Base-by-base conservation (phyloP, 2,797 vertebrate genomes). In the Tinamus major region DNA sequence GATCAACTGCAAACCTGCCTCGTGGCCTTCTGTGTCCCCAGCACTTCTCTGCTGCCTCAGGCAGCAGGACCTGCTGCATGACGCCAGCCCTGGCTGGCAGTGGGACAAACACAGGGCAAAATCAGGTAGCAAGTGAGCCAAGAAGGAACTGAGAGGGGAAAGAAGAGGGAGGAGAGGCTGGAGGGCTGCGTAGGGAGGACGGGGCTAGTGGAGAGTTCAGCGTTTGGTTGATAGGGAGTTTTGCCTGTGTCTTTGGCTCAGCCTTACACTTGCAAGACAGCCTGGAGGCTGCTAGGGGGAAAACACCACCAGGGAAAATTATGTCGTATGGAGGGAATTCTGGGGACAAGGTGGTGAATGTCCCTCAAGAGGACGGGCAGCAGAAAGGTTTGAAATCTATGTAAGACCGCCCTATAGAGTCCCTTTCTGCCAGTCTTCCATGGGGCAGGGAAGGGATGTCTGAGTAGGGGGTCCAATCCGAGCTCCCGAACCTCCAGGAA, bases 251-350 rank as follows among this genome's bases (percentile, higher is more conserved):
- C 61, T 58, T 59, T 18, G 41, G 39, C 72, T 93, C 59, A 77
- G 19, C 23, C 58, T 79, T 77, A 29, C 16, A 1, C 65, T 63
- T 72, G 46, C 26, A 63, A 42, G 53, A 41, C 41, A 16, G 27
- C 51, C 74, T 75, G 33, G 35, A 64, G 68, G 48, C 1, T 5
- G 67, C 39, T 0, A 31, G 69, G 29, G 81, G 35, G 85, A 93
- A 92, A 69, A 29, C 14, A 39, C 6, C 5, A 4, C 18, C 6
- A 13, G 0, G 0, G 6, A 13, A 83, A 37, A 17, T 19, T 44
- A 17, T 53, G 21, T 26, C 13, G 5, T 21, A 17, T 39, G 13
- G 55, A 42, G n/a, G 21, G 48, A 53, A 53, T 21, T 33, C 24
- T 33, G 37, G 11, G 67, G 67, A 33, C 13, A 37, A 33, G 13